Percentiles rank a stretch among this genome's conserved stretches.
Evolutionary conservation across 2,113 vertebrate species (phyloP).

Genomic region (Ivindomyrus marchei): DNA sequence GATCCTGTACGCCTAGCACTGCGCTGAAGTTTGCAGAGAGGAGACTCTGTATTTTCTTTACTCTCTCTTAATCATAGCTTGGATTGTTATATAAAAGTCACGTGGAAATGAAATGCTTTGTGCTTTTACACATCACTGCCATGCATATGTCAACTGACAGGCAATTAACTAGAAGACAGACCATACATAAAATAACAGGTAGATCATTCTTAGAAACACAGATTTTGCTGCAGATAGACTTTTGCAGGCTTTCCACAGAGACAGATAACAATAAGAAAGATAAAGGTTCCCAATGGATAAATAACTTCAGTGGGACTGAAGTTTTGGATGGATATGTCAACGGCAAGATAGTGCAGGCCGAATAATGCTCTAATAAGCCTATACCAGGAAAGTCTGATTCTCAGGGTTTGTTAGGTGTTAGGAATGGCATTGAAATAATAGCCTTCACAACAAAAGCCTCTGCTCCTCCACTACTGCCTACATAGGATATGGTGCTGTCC

Average conservation of each 20-base stretch:
- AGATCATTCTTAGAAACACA: neutral
- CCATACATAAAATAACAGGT: neutral
- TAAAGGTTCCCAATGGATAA: neutral
- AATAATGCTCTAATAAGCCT: neutral
- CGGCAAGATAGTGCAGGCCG: neutral
- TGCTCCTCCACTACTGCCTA: neutral
- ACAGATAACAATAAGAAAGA: neutral
- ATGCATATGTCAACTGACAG: neutral
- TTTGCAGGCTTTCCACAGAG: neutral
- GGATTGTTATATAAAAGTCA: neutral
- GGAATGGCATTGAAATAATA: neutral
- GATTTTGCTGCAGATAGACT: neutral
- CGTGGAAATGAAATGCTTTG: neutral
- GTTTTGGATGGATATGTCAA: neutral
- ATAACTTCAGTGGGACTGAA: neutral
- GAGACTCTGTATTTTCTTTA: conserved; percentile 9
- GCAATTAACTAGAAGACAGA: neutral
- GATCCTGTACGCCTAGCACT: conserved; percentile 48
- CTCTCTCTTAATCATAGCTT: neutral
- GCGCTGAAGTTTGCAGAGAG: conserved; percentile 38
- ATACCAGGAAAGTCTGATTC: neutral
- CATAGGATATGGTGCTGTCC: neutral
- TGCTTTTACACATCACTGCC: neutral
- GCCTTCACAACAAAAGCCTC: neutral
- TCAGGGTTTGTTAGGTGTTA: neutral